phyloP scores from a whole-genome alignment of 2,797 vertebrate species.

The Antennarius maculatus region DNA sequence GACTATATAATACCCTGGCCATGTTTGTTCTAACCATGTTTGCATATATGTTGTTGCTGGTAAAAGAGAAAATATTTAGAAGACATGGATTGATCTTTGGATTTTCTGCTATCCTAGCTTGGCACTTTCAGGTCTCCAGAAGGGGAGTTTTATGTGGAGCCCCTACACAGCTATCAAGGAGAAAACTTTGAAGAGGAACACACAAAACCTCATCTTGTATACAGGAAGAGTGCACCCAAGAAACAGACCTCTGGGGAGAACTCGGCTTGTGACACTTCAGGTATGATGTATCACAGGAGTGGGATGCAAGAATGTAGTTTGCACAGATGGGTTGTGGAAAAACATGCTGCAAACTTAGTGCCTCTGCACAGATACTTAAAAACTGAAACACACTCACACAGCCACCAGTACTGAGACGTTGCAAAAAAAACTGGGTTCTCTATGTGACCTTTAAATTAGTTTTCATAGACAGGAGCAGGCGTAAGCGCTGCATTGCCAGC shows the following conservation, averaged over 20 bases:
- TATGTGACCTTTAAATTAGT: slow-evolving; percentile 40
- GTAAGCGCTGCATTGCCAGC: slow-evolving; percentile 22
- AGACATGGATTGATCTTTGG: slow-evolving; percentile 27
- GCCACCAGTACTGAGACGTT: background rate
- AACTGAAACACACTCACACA: background rate
- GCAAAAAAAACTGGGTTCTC: background rate
- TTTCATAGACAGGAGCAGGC: slow-evolving; percentile 47
- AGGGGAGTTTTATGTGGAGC: slow-evolving; percentile 97
- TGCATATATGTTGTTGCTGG: slow-evolving; percentile 3
- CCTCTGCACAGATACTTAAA: background rate
- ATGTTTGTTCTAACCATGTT: slow-evolving; percentile 8
- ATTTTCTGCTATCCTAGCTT: slow-evolving; percentile 80
- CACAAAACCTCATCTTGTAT: slow-evolving; percentile 95
- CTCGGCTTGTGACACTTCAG: slow-evolving; percentile 89
- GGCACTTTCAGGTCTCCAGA: slow-evolving; percentile 97
- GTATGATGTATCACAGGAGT: slow-evolving; percentile 70
- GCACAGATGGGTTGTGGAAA: background rate
- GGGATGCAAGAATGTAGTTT: slow-evolving; percentile 1
- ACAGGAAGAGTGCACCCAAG: slow-evolving; percentile 83
- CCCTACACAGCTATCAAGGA: slow-evolving; percentile 87
- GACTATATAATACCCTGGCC: no score
- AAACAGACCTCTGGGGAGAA: slow-evolving; percentile 71
- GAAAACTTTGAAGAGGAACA: slow-evolving; percentile 93
- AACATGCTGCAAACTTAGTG: background rate
- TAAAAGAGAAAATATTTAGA: slow-evolving; percentile 8